Conservation (phyloP, 2,888 invertebrate species). For the Amphipoea lucens region DNA sequence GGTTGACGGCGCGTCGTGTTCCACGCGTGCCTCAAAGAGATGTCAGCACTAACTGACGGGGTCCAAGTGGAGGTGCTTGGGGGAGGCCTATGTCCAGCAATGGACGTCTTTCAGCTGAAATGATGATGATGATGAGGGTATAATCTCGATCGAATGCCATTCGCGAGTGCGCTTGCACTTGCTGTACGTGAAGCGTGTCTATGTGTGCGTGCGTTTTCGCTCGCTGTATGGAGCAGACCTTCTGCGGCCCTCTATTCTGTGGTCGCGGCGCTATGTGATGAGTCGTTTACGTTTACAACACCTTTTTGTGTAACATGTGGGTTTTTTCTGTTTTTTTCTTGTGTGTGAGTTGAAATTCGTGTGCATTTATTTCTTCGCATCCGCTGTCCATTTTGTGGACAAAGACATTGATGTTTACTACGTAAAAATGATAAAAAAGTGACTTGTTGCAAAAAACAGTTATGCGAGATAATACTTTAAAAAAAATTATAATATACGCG, state of each 20-base stretch:
- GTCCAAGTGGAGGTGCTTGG: too few relatives aligned
- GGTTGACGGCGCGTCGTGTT: too few relatives aligned
- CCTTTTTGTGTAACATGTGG: slow-evolving; percentile 33
- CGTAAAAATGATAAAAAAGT: neutral
- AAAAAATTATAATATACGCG: neutral
- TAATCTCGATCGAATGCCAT: neutral
- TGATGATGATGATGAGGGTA: too few relatives aligned
- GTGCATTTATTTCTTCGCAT: neutral
- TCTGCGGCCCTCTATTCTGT: neutral
- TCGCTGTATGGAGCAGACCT: neutral
- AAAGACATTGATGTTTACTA: neutral
- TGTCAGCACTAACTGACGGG: too few relatives aligned
- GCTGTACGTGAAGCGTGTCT: neutral
- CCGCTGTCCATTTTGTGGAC: neutral
- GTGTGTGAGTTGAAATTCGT: neutral
- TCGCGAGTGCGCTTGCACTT: neutral
- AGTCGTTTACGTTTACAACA: slow-evolving; percentile 34
- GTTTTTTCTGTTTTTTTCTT: slow-evolving; percentile 11
- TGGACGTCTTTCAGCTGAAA: too few relatives aligned
- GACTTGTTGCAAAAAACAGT: neutral
- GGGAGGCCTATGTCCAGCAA: too few relatives aligned
- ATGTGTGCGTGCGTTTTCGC: neutral
- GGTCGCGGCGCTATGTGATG: slow-evolving; percentile 42
- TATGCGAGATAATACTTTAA: neutral
- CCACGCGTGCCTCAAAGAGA: too few relatives aligned